Percentiles rank a stretch among this genome's conserved stretches.
Conservation (phyloP, 1,140 invertebrate genomes). For the Diorhabda elongata region DNA sequence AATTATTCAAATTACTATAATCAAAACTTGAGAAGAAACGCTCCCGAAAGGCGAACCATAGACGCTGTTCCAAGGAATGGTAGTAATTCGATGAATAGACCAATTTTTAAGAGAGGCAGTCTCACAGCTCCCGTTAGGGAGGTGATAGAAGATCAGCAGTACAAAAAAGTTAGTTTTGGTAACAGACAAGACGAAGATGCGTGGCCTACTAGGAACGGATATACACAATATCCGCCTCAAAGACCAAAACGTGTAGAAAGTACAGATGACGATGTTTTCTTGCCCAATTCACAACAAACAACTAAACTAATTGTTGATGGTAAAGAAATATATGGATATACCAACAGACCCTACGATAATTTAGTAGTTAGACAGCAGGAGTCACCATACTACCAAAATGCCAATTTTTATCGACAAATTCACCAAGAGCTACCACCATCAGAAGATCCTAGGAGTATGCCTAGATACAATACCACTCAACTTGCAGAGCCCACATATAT, state of each 20-base stretch:
- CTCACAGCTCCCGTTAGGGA: conserved; percentile 38
- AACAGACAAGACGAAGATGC: conserved; percentile 38
- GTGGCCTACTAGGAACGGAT: conserved; percentile 55
- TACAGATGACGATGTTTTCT: conserved; percentile 34
- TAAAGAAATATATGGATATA: conserved; percentile 12
- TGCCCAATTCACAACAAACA: conserved; percentile 19
- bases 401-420: neutral
- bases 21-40: conserved; percentile 30
- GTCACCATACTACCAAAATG: conserved; percentile 4
- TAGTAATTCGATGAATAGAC: conserved; percentile 35
- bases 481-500: conserved; percentile 25
- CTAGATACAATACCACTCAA: conserved; percentile 28
- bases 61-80: conserved; percentile 19
- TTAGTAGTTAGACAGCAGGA: conserved; percentile 16
- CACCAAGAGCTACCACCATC: conserved; percentile 15
- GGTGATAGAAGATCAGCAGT: conserved; percentile 27
- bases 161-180: conserved; percentile 54
- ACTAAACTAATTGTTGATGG: conserved; percentile 6
- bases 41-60: conserved; percentile 33
- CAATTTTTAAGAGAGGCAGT: conserved; percentile 56
- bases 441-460: conserved; percentile 11
- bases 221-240: conserved; percentile 53
- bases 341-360: conserved; percentile 16
- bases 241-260: conserved; percentile 34
- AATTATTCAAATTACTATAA: conserved; percentile 24